These are phyloP conservation scores for Achroia grisella DNA, from an alignment of 1,140 invertebrate genomes.

Conservation along the genomic window DNA sequence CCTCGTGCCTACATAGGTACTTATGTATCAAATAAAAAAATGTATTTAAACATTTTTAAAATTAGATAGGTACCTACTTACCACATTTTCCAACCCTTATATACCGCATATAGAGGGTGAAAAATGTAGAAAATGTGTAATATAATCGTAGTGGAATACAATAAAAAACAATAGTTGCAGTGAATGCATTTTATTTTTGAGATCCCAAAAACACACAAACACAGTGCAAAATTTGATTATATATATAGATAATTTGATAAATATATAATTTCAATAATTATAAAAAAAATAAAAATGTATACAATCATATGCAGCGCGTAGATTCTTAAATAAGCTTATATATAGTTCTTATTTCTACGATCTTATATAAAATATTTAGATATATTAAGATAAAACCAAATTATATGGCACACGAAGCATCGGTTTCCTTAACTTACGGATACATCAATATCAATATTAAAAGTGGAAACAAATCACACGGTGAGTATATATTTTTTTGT, in stretches of 20 bases:
- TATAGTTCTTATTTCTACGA: conserved; percentile 3
- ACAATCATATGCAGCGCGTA: background rate
- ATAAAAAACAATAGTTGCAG: conserved; percentile 27
- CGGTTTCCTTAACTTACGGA: conserved; percentile 35
- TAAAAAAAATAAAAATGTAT: background rate
- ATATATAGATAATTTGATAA: too few relatives aligned
- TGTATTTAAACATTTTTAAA: too few relatives aligned
- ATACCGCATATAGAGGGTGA: too few relatives aligned
- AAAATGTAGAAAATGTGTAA: too few relatives aligned
- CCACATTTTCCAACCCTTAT: too few relatives aligned
- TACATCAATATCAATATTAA: conserved; percentile 23
- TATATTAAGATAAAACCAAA: conserved; percentile 3
- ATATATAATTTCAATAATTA: too few relatives aligned
- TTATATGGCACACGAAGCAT: conserved; percentile 52
- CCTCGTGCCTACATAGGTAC: too few relatives aligned
- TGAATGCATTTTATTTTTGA: conserved; percentile 68
- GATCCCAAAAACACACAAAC: conserved; percentile 71
- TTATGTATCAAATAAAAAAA: too few relatives aligned
- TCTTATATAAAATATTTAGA: conserved; percentile 4
- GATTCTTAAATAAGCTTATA: conserved; percentile 3
- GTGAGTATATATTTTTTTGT: conserved; percentile 30
- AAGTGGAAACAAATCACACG: conserved; percentile 28
- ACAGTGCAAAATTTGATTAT: conserved; percentile 39
- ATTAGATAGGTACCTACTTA: too few relatives aligned
- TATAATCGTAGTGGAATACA: conserved; percentile 6